A percentile compares a stretch with the other conserved stretches of the same genome.
phyloP scores from a whole-genome alignment of 1,140 invertebrate species.

The Homarus americanus region DNA sequence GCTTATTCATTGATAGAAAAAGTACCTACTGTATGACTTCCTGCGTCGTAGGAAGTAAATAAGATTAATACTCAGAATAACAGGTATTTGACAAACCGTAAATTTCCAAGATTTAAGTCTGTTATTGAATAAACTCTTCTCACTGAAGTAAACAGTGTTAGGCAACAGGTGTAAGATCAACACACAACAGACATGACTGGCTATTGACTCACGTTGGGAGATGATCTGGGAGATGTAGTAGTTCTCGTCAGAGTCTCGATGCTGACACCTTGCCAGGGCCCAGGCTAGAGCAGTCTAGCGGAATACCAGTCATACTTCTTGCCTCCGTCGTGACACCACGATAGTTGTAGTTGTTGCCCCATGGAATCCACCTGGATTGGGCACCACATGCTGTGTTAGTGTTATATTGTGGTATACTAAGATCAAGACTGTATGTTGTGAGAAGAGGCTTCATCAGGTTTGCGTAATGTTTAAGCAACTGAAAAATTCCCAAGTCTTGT shows the following conservation, averaged over 20 bases:
- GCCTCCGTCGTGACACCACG: constrained; percentile 43
- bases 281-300: constrained; percentile 37
- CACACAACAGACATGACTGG: too few species aligned
- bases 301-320: constrained; percentile 27
- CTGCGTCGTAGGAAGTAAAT: too few species aligned
- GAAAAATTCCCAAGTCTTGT: background rate
- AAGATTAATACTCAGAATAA: too few species aligned
- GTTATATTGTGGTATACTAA: background rate
- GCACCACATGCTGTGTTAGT: too few species aligned
- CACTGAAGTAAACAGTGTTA: too few species aligned
- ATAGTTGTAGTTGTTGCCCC: constrained; percentile 38
- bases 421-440: too few species aligned
- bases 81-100: too few species aligned
- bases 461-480: background rate
- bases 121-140: too few species aligned
- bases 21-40: too few species aligned
- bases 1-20: too few species aligned
- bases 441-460: background rate
- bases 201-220: constrained; percentile 25
- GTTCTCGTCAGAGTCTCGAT: constrained; percentile 38
- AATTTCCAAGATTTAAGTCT: too few species aligned
- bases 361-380: constrained; percentile 35
- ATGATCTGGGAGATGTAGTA: constrained; percentile 32
- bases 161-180: too few species aligned
- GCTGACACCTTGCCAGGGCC: constrained; percentile 55